A percentile compares a stretch with the other conserved stretches of the same genome.
Conservation (phyloP, 2,113 vertebrate species). For the Edolisoma coerulescens region DNA sequence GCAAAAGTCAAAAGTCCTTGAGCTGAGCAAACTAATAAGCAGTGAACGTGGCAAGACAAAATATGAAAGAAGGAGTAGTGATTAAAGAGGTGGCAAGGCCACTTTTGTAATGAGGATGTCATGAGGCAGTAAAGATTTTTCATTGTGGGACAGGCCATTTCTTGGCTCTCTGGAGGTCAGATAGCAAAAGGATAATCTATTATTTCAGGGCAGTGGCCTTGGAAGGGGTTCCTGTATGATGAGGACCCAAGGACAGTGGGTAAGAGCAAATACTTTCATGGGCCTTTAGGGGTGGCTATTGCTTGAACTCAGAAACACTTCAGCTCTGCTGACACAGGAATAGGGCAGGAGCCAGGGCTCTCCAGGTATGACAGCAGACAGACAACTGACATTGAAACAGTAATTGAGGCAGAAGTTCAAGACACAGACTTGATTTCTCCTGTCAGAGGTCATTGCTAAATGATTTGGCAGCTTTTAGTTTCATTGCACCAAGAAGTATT, state of each 20-base stretch:
- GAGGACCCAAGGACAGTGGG: rapidly evolving
- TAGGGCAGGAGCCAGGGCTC: not conserved
- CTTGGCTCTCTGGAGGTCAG: not conserved
- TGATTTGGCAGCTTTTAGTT: not conserved
- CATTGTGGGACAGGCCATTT: not conserved
- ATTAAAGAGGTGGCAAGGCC: not conserved
- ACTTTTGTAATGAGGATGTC: not conserved
- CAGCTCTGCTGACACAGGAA: not conserved
- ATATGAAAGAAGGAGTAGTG: not conserved
- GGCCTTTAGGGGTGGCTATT: not conserved
- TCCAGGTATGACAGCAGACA: not conserved
- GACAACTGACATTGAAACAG: not conserved
- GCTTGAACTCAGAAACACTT: not conserved
- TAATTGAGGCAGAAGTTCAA: not conserved
- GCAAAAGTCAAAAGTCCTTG: not conserved
- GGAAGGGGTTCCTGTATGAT: not conserved
- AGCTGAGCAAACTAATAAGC: not conserved
- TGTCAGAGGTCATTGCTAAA: not conserved
- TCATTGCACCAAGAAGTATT: not conserved
- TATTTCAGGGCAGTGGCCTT: not conserved
- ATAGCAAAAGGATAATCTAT: not conserved
- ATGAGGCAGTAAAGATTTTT: not conserved
- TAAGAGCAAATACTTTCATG: not conserved
- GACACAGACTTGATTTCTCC: not conserved
- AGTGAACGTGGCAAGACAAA: not conserved